These are phyloP conservation scores for Notechis scutatus DNA, from an alignment of 2,113 vertebrate species.

Conservation along the genomic window DNA sequence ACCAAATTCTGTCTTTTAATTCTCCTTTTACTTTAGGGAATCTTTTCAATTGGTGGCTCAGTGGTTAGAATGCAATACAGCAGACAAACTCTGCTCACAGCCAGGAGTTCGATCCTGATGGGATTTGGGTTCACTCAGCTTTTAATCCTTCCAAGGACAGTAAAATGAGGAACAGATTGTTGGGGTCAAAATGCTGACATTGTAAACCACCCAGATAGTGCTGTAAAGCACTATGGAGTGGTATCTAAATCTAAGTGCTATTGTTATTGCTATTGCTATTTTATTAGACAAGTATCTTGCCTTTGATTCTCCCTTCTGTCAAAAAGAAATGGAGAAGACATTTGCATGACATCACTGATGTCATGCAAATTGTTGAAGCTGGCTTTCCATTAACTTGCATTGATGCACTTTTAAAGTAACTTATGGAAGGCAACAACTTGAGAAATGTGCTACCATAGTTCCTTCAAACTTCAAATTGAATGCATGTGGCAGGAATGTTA, in stretches of 20 bases:
- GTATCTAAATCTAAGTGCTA: background rate
- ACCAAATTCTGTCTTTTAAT: background rate
- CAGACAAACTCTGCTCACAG: background rate
- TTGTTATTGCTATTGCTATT: background rate
- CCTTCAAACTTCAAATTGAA: background rate
- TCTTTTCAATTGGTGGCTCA: background rate
- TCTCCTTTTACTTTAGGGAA: background rate
- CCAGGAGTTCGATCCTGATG: background rate
- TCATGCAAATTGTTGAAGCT: constrained; percentile 2
- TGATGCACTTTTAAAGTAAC: constrained; percentile 13
- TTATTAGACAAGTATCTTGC: background rate
- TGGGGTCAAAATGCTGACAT: background rate
- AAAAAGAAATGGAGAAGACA: background rate
- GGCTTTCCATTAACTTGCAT: constrained; percentile 12
- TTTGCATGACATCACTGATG: background rate
- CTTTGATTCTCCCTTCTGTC: background rate
- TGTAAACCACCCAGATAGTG: background rate
- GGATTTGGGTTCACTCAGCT: background rate
- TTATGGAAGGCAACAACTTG: background rate
- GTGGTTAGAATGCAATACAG: background rate
- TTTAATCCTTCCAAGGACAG: background rate
- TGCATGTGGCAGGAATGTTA: background rate
- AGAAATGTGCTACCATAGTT: background rate
- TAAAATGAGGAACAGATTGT: background rate
- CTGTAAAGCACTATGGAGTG: background rate